Conservation (phyloP, 2,888 invertebrate genomes). For the Caenorhabditis sp. region DNA sequence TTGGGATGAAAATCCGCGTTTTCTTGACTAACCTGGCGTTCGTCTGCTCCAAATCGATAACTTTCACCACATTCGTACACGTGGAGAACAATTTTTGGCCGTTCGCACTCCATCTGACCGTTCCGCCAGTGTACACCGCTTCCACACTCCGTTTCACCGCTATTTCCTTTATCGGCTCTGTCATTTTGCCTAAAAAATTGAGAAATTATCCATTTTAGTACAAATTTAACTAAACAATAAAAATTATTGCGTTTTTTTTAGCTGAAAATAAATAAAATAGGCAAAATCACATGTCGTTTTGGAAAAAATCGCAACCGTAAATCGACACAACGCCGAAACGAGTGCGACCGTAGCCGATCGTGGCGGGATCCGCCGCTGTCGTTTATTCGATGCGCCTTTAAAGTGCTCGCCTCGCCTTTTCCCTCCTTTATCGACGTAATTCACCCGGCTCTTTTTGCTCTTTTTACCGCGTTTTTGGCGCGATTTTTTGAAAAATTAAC, state of each 20-base stretch:
- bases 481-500: neutral
- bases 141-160: constrained; percentile 57
- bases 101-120: constrained; percentile 69
- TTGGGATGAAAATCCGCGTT: neutral
- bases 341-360: constrained; percentile 25
- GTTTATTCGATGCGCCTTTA: constrained; percentile 38
- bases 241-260: neutral
- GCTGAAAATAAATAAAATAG: constrained; percentile 4
- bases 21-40: constrained; percentile 40
- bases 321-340: constrained; percentile 42
- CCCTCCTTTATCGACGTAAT: constrained; percentile 30
- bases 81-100: constrained; percentile 72
- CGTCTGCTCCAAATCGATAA: constrained; percentile 66
- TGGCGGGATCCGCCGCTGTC: neutral
- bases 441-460: constrained; percentile 18
- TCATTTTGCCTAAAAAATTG: constrained; percentile 28
- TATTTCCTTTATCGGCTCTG: constrained; percentile 56
- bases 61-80: constrained; percentile 74
- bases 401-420: constrained; percentile 3
- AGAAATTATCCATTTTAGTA: constrained; percentile 1
- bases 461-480: constrained; percentile 2
- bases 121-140: constrained; percentile 73
- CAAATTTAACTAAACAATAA: neutral
- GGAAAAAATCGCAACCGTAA: constrained; percentile 28
- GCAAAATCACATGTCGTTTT: constrained; percentile 7